A percentile compares a stretch with the other conserved stretches of the same genome.
Evolutionary conservation across 2,113 vertebrate species (phyloP).

Genomic region (Polypterus bichir): DNA sequence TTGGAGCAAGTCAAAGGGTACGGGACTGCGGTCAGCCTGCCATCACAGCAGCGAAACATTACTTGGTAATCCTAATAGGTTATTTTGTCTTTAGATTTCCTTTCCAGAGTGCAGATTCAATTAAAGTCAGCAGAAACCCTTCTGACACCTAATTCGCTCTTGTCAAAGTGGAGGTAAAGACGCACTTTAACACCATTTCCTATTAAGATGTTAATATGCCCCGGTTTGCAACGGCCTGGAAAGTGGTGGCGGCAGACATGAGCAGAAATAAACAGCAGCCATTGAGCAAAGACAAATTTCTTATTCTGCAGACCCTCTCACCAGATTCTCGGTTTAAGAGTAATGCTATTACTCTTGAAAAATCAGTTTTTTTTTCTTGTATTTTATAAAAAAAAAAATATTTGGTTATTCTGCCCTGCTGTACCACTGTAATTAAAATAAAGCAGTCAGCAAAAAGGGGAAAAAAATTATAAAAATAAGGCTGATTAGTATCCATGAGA

Average conservation of each 20-base stretch:
- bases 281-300: not conserved
- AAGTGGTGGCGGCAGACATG: not conserved
- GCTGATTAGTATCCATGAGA: no score
- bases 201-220: conserved; percentile 82
- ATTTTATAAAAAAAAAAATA: no score
- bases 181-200: conserved; percentile 64
- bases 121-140: conserved; percentile 84
- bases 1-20: conserved; percentile 12
- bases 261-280: conserved; percentile 15
- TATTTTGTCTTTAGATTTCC: conserved; percentile 82
- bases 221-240: conserved; percentile 30
- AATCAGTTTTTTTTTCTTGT: no score
- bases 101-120: conserved; percentile 82
- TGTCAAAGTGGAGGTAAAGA: conserved; percentile 65
- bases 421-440: no score
- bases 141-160: conserved; percentile 87
- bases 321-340: no score
- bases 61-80: conserved; percentile 76
- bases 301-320: no score
- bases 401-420: no score
- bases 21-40: conserved; percentile 25
- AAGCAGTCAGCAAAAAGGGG: no score
- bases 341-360: no score
- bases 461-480: no score
- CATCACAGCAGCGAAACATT: conserved; percentile 63